A percentile compares a stretch with the other conserved stretches of the same genome.
These are phyloP conservation scores for Isoperla grammatica DNA, from an alignment of 2,888 invertebrate genomes.

Conservation along the genomic window DNA sequence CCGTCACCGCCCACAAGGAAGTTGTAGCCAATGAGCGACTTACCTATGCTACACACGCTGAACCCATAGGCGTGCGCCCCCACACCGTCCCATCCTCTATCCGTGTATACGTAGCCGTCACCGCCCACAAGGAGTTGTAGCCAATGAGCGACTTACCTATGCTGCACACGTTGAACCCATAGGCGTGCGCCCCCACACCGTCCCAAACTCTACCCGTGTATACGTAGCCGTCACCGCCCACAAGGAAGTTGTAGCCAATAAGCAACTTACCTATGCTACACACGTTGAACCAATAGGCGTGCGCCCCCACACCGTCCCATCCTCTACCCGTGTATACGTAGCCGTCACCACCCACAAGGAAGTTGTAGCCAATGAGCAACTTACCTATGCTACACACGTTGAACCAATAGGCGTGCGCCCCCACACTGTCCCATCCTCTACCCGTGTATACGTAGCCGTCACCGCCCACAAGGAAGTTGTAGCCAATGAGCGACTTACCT, in stretches of 20 bases:
- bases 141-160: slow-evolving; percentile 54
- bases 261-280: slow-evolving; percentile 58
- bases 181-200: slow-evolving; percentile 62
- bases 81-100: slow-evolving; percentile 65
- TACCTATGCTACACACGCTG: slow-evolving; percentile 59
- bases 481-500: no score
- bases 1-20: slow-evolving; percentile 77
- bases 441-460: slow-evolving; percentile 70
- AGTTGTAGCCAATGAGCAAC: slow-evolving; percentile 71
- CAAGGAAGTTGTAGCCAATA: slow-evolving; percentile 70
- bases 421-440: slow-evolving; percentile 66
- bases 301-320: slow-evolving; percentile 68
- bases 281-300: slow-evolving; percentile 59
- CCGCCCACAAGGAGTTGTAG: slow-evolving; percentile 72
- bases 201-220: slow-evolving; percentile 71
- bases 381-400: slow-evolving; percentile 61
- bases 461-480: slow-evolving; percentile 71
- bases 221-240: slow-evolving; percentile 72
- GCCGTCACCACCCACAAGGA: slow-evolving; percentile 73
- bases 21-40: slow-evolving; percentile 69
- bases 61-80: slow-evolving; percentile 65
- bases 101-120: slow-evolving; percentile 67
- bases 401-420: slow-evolving; percentile 62
- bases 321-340: slow-evolving; percentile 67
- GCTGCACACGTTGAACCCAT: slow-evolving; percentile 57